These are phyloP conservation scores for Bombus waltoni DNA, from an alignment of 1,140 invertebrate species.

Conservation along the genomic window DNA sequence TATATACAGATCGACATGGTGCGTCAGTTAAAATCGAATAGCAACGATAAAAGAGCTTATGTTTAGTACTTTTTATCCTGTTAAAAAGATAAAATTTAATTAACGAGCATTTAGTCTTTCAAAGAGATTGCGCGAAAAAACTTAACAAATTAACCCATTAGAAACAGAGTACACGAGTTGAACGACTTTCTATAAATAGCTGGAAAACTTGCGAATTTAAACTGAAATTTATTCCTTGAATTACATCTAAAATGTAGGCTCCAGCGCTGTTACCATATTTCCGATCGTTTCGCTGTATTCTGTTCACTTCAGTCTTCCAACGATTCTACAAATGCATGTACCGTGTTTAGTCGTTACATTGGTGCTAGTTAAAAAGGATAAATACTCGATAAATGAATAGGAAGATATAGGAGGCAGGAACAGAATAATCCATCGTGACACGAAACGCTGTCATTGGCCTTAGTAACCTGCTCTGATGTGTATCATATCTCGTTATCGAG, in stretches of 20 bases:
- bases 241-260: not conserved
- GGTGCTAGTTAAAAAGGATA: not conserved
- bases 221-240: not conserved
- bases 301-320: not conserved
- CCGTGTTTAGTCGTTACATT: not conserved
- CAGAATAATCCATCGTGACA: not conserved
- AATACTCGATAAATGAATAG: not conserved
- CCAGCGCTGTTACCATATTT: too few relatives aligned
- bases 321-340: not conserved
- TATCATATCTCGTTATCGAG: conserved; percentile 50
- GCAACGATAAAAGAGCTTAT: not conserved
- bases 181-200: too few relatives aligned
- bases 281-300: not conserved
- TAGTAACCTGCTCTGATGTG: conserved; percentile 44
- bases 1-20: not conserved
- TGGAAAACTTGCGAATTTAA: not conserved
- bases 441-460: conserved; percentile 61
- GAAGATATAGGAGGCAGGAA: not conserved
- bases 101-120: too few relatives aligned
- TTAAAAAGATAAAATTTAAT: not conserved
- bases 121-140: too few relatives aligned
- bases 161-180: not conserved
- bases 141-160: not conserved
- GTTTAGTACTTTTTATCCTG: not conserved
- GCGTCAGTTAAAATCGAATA: not conserved